Base-by-base conservation (phyloP, 2,113 vertebrate genomes). In the Tonatia bakeri region DNA sequence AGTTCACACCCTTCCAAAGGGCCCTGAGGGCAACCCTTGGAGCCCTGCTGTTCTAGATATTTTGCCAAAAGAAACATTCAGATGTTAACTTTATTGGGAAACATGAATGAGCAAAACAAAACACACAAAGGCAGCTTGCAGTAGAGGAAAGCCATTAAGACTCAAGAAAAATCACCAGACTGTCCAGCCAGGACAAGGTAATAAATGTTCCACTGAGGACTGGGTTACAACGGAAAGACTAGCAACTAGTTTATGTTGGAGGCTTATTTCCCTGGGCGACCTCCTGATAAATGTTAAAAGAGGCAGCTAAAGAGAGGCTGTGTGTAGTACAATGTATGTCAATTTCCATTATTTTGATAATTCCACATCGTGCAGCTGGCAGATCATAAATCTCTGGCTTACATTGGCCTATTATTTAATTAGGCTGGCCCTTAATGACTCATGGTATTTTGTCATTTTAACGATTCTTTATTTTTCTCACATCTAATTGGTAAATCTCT, bases 401-500 rank as follows among this genome's bases (percentile, higher is more conserved):
- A 97, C 93, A 94, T 17, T 95, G 72, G 73, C 79, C 93, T 97
- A 95, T 97, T 97, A 97, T 97, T 97, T 98, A 96, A 98, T 98
- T 97, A 98, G 95, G 83, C 81, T 90, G 96, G 80, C 65, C 80
- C 64, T 54, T 96, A 98, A 97, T 97, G 95, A 98, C 79, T 98
- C 96, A 97, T 36, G 0, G 50, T 95, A 95, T 98, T 97, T 96
- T 98, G 94, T 97, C 97, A 98, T 97, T 98, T 98, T 98, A 97
- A 98, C 69, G 87, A 97, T 98, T 96, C 94, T 98, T 97, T 98
- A 88, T 98, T 98, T 98, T 99, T 98, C 98, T 98, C 94, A 97
- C 92, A 97, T 97, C 97, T 98, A 98, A 98, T 98, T 97, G 98
- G 97, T 98, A 98, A 99, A 99, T 99, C 97, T 96, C 92, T 97